A percentile compares a stretch with the other conserved stretches of the same genome.
Conservation (phyloP, 2,888 invertebrate genomes). For the Tigriopus californicus region DNA sequence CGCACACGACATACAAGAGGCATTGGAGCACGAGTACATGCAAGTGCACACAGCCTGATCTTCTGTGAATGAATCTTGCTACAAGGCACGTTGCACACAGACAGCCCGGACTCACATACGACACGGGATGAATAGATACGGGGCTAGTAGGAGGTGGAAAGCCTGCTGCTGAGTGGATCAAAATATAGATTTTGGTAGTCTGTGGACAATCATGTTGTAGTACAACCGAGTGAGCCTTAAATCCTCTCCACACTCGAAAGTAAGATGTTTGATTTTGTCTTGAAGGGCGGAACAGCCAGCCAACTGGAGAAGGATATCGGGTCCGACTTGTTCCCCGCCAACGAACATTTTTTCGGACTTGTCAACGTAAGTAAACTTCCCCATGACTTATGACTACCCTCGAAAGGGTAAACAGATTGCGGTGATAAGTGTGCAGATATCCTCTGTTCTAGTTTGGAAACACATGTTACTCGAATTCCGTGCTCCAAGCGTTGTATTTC, state of each 20-base stretch:
- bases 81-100: no score
- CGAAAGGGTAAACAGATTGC: not conserved
- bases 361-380: conserved; percentile 63
- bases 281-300: conserved; percentile 94
- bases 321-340: conserved; percentile 90
- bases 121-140: no score
- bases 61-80: not conserved
- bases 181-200: no score
- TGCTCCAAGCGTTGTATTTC: conserved; percentile 96
- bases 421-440: no score
- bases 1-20: not conserved
- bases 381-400: conserved; percentile 18
- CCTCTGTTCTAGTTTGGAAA: conserved; percentile 67
- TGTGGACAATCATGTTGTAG: no score
- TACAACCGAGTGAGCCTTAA: no score
- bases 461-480: conserved; percentile 99
- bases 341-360: conserved; percentile 98
- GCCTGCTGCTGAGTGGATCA: no score
- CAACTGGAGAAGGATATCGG: conserved; percentile 98
- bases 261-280: conserved; percentile 21
- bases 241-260: not conserved
- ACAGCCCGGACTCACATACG: no score
- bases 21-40: not conserved
- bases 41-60: not conserved
- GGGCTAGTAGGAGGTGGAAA: no score